phyloP scores from a whole-genome alignment of 2,113 vertebrate species.

The Rhea americana region DNA sequence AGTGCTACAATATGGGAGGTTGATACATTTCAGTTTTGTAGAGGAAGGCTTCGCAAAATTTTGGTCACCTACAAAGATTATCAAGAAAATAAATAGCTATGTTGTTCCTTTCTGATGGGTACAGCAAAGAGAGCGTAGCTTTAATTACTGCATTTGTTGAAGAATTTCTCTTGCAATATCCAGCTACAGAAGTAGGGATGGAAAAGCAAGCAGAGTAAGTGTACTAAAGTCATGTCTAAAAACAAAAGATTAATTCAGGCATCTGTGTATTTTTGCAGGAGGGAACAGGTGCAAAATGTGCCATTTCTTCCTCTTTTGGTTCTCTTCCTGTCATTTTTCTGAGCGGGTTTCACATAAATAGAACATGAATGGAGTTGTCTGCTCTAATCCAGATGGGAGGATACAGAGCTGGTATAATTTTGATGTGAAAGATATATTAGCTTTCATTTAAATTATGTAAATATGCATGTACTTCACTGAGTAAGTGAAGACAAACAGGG shows the following conservation, averaged over 20 bases:
- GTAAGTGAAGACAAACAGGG: slow-evolving; percentile 8
- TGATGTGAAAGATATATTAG: slow-evolving; percentile 5
- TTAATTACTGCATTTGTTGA: neutral
- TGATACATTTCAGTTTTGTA: neutral
- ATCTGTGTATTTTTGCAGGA: neutral
- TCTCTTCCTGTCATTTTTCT: slow-evolving; percentile 5
- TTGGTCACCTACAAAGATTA: accelerated
- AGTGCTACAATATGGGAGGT: neutral
- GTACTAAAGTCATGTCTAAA: neutral
- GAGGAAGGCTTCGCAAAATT: neutral
- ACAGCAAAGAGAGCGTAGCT: neutral
- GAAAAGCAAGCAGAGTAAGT: neutral
- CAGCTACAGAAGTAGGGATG: neutral
- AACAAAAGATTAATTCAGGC: neutral
- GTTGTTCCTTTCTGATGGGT: neutral
- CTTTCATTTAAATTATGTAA: slow-evolving; percentile 38
- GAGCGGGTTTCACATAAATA: neutral
- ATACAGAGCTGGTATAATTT: neutral
- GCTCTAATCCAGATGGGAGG: slow-evolving; percentile 19
- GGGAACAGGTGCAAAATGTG: slow-evolving; percentile 8
- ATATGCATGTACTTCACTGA: neutral
- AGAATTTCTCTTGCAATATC: neutral
- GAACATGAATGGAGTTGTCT: slow-evolving; percentile 1
- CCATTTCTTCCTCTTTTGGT: neutral
- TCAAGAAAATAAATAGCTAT: neutral